Base-by-base conservation (phyloP, 2,888 invertebrate species). In the Pammene fasciana region DNA sequence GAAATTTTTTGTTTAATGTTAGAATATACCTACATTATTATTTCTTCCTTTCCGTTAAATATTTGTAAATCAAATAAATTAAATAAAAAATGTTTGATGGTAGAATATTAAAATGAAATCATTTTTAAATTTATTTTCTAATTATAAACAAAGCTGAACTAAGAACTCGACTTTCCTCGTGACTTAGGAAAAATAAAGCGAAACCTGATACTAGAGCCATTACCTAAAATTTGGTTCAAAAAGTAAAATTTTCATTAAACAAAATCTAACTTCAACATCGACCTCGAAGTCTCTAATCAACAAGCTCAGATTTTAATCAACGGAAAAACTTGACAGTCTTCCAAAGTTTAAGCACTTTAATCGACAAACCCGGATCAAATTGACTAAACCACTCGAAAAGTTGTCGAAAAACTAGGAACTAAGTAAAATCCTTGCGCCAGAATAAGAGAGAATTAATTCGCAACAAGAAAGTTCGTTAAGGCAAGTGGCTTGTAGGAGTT, bases 391-490 rank as follows among this genome's bases (percentile, higher is more conserved):
- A 64, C 68, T 68, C 56, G 62, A 64, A 68, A 62, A 68, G 68
- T 67, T 68, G 48, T 68, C 52, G 52, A 59, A 68, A 68, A 68
- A 68, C 68, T 68, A 67, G 38, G 46, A 45, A 64, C 56, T 43
- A 55, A 64, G 68, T 65, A 70, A 65, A 70, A 48, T 60, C 70
- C 36, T 48, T 48, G 16, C 16, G 16, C 67, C 45, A 57, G 50
- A 64, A 68, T 68, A 68, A 52, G 59, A 57, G 62, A 46, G 52
- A 73, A 76, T 78, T 79, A 80, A 79, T 77, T 80, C 75, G 75
- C 75, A 79, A 79, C 75, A 78, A 80, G 80, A 82, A 79, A 79
- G 76, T 76, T 79, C 78, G 81, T 79, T 81, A 82, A 79, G 76
- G 70, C 75, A 73, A 79, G 76, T 75, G 75, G 77, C 78, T 78